phyloP scores from a whole-genome alignment of 2,797 vertebrate genomes.

The Rhodeus uyekii region DNA sequence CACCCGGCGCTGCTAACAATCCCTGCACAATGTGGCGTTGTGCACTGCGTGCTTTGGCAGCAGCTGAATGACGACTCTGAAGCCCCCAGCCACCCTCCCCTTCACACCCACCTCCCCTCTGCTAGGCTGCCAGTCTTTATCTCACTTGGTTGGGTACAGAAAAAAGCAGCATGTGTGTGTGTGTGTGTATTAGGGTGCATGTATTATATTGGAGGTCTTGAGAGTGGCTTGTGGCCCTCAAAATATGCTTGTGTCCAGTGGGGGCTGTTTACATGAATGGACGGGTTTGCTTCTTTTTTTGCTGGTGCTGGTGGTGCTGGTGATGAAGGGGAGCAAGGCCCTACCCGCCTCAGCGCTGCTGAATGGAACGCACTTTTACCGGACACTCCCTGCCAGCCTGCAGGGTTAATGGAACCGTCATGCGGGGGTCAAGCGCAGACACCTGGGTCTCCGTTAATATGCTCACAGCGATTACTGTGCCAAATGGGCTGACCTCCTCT shows the following conservation, averaged over 20 bases:
- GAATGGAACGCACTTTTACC: constrained; percentile 65
- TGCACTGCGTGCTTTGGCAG: constrained; percentile 57
- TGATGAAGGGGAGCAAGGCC: constrained; percentile 66
- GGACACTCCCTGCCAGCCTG: constrained; percentile 80
- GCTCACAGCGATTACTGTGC: constrained; percentile 92
- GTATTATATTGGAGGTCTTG: constrained; percentile 56
- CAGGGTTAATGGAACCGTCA: constrained; percentile 89
- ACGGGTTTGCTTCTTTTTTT: constrained; percentile 36
- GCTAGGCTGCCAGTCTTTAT: constrained; percentile 80
- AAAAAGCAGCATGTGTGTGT: constrained; percentile 69
- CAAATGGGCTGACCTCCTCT: constrained; percentile 96
- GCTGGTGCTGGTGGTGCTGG: constrained; percentile 65
- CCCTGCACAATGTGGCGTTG: constrained; percentile 39
- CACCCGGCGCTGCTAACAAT: constrained; percentile 47
- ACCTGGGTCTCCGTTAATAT: constrained; percentile 93
- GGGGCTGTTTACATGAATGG: constrained; percentile 57
- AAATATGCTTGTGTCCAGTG: constrained; percentile 50
- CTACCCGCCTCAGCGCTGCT: constrained; percentile 55
- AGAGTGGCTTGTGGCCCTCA: constrained; percentile 37
- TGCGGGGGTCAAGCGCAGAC: constrained; percentile 92
- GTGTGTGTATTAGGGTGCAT: constrained; percentile 57
- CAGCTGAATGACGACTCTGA: constrained; percentile 59
- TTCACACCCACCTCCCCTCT: constrained; percentile 67
- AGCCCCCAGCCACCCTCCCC: constrained; percentile 47
- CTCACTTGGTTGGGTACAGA: constrained; percentile 79